A percentile compares a stretch with the other conserved stretches of the same genome.
phyloP scores from a whole-genome alignment of 2,888 invertebrate genomes.

The Platycheirus rosarum region DNA sequence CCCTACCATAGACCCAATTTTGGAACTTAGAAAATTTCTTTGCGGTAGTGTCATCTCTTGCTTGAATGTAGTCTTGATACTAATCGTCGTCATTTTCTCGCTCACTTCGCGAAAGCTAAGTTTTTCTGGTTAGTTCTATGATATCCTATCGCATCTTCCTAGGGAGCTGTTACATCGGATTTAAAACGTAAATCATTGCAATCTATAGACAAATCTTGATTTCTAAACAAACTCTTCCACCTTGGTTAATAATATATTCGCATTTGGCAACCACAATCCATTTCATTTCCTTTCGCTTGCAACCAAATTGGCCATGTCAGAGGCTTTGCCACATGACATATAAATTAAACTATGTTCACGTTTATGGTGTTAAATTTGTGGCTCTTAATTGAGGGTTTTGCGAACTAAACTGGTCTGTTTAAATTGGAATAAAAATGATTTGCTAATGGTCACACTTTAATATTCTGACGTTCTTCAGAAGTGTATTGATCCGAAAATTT shows the following conservation, averaged over 20 bases:
- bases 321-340: slow-evolving; percentile 63
- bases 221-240: neutral
- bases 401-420: slow-evolving; percentile 23
- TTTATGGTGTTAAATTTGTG: slow-evolving; percentile 67
- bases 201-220: too few species aligned
- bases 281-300: slow-evolving; percentile 24
- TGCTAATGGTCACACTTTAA: slow-evolving; percentile 9
- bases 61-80: too few species aligned
- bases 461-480: neutral
- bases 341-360: slow-evolving; percentile 64
- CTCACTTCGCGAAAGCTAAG: too few species aligned
- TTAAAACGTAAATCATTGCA: too few species aligned
- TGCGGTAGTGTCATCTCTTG: too few species aligned
- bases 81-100: too few species aligned
- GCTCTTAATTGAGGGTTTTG: slow-evolving; percentile 60
- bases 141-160: too few species aligned
- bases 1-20: too few species aligned
- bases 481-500: neutral
- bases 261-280: slow-evolving; percentile 9
- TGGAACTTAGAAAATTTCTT: too few species aligned
- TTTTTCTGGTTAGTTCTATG: too few species aligned
- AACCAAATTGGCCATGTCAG: slow-evolving; percentile 56
- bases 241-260: too few species aligned
- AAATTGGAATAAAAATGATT: slow-evolving; percentile 10
- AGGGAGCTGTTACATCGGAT: too few species aligned